These are phyloP conservation scores for Serilophus lunatus DNA, from an alignment of 2,113 vertebrate species.

Conservation along the genomic window DNA sequence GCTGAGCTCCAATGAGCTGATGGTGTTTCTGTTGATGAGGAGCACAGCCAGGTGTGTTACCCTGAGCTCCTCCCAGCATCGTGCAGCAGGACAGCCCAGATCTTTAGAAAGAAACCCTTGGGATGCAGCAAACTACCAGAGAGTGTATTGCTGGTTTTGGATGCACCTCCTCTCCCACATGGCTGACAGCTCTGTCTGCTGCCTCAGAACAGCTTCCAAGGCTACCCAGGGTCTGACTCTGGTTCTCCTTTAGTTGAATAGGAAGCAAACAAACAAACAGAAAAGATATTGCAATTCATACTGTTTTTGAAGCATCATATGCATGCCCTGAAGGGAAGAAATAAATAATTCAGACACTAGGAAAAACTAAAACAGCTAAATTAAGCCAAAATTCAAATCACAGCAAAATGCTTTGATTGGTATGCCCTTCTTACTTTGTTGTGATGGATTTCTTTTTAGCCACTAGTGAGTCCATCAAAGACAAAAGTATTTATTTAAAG, in stretches of 20 bases:
- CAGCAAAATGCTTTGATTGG: background rate
- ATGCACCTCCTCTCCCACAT: fast-evolving
- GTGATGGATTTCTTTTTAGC: background rate
- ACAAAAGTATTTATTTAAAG: background rate
- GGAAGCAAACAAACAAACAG: background rate
- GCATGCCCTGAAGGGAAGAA: background rate
- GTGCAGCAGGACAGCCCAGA: background rate
- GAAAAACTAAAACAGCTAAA: background rate
- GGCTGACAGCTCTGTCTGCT: background rate
- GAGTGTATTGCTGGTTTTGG: background rate
- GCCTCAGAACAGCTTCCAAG: background rate
- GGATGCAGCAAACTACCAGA: background rate
- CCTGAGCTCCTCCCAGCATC: background rate
- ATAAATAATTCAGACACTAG: background rate
- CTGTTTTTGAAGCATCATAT: background rate
- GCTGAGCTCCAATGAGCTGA: background rate
- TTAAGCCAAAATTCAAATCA: background rate
- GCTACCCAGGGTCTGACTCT: background rate
- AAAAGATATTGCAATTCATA: background rate
- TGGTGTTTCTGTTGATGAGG: background rate
- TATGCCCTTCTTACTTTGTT: background rate
- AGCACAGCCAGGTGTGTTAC: background rate
- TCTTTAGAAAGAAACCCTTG: background rate
- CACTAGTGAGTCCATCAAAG: background rate
- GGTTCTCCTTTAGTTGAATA: background rate